Percentiles rank a stretch among this genome's conserved stretches.
phyloP scores from a whole-genome alignment of 2,797 vertebrate species.

The Staurois parvus region DNA sequence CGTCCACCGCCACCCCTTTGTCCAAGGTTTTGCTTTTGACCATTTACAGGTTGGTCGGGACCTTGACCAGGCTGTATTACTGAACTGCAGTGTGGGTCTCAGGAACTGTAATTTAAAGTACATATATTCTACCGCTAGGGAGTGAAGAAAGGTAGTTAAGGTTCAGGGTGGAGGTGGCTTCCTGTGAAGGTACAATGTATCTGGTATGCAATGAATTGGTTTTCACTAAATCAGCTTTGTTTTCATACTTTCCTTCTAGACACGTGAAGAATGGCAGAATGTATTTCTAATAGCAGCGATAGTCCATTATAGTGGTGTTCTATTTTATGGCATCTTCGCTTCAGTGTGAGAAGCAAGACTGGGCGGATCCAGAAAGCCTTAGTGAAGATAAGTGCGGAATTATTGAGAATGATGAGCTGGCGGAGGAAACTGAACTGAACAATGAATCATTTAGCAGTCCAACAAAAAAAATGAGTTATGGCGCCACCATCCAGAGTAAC shows the following conservation, averaged over 20 bases:
- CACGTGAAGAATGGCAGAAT: conserved; percentile 96
- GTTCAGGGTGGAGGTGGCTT: no score
- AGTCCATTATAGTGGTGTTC: conserved; percentile 94
- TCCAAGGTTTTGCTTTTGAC: no score
- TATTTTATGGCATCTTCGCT: conserved; percentile 98
- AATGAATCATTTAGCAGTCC: conserved; percentile 76
- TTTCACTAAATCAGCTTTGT: background rate
- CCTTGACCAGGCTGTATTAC: no score
- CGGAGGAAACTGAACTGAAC: conserved; percentile 89
- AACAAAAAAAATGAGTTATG: conserved; percentile 84
- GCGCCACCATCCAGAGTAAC: conserved; percentile 83
- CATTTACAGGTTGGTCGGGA: no score
- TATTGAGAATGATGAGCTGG: conserved; percentile 92
- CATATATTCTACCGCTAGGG: no score
- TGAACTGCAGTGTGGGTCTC: no score
- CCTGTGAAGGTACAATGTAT: no score
- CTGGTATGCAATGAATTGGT: no score
- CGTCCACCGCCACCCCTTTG: no score
- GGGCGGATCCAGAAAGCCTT: conserved; percentile 92
- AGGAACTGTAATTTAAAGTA: no score
- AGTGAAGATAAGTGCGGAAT: conserved; percentile 94
- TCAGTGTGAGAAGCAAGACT: conserved; percentile 97
- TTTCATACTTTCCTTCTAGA: conserved; percentile 75
- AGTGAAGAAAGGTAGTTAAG: no score
- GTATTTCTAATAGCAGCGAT: conserved; percentile 95